phyloP scores from a whole-genome alignment of 2,888 invertebrate species.

The Aradus depressus region DNA sequence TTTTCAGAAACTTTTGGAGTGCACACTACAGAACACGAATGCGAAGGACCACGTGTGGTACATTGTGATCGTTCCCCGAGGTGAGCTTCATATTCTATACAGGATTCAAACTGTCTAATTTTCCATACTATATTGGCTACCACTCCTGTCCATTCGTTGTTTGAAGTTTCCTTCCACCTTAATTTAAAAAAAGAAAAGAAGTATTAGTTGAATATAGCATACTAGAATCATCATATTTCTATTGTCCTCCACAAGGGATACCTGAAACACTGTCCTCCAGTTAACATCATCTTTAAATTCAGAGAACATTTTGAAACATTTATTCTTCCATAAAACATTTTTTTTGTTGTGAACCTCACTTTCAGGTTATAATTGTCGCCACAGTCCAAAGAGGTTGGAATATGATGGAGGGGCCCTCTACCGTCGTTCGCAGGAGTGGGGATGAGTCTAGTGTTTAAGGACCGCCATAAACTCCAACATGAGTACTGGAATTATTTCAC shows the following conservation, averaged over 20 bases:
- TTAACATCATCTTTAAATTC: slow-evolving; percentile 54
- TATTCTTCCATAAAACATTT: slow-evolving; percentile 16
- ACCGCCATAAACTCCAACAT: no score
- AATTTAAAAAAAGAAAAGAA: slow-evolving; percentile 7
- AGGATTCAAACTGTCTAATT: slow-evolving; percentile 51
- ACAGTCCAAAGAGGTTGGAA: no score
- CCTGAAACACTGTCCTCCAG: slow-evolving; percentile 80
- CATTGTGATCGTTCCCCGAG: no score
- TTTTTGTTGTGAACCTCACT: background rate
- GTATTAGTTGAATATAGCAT: no score
- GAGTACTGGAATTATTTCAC: no score
- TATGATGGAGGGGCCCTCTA: no score
- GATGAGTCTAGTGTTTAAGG: no score
- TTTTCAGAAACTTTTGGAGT: slow-evolving; percentile 21
- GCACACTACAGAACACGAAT: background rate
- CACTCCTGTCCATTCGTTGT: slow-evolving; percentile 60
- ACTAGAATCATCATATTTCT: no score
- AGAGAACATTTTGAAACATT: slow-evolving; percentile 34
- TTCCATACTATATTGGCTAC: slow-evolving; percentile 65
- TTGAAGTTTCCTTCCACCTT: slow-evolving; percentile 49
- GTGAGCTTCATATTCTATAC: slow-evolving; percentile 51
- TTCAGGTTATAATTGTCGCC: background rate
- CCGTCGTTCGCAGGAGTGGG: no score
- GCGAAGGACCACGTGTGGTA: background rate
- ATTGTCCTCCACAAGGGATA: slow-evolving; percentile 35